phyloP scores from a whole-genome alignment of 1,140 invertebrate genomes.

The Tetramorium alpestre region DNA sequence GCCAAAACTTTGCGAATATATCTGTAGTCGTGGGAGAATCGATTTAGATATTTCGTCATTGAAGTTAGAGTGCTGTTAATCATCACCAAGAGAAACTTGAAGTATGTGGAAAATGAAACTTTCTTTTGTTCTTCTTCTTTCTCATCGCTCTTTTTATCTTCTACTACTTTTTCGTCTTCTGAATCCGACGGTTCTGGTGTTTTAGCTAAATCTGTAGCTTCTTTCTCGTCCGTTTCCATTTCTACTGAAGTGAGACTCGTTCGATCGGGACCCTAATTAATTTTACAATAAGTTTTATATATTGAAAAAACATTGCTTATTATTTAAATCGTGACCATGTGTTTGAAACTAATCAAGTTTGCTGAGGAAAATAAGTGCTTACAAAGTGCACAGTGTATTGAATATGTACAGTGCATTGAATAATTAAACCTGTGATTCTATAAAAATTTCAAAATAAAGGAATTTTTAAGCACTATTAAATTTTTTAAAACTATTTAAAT shows the following conservation, averaged over 20 bases:
- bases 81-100: slow-evolving; percentile 89
- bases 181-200: slow-evolving; percentile 65
- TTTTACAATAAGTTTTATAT: slow-evolving; percentile 9
- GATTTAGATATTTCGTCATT: slow-evolving; percentile 94
- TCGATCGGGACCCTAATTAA: slow-evolving; percentile 69
- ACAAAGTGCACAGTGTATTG: background rate
- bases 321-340: background rate
- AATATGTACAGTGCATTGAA: background rate
- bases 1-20: slow-evolving; percentile 94
- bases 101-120: slow-evolving; percentile 82
- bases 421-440: background rate
- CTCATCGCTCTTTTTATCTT: slow-evolving; percentile 49
- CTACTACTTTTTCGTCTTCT: slow-evolving; percentile 52
- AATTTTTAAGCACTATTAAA: slow-evolving; percentile 2
- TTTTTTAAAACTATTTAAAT: background rate
- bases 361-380: background rate
- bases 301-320: background rate
- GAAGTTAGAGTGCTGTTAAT: slow-evolving; percentile 94
- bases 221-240: slow-evolving; percentile 73
- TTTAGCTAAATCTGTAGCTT: slow-evolving; percentile 69
- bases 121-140: slow-evolving; percentile 76
- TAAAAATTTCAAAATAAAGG: background rate
- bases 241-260: slow-evolving; percentile 76
- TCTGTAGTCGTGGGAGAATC: slow-evolving; percentile 96
- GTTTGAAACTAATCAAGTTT: slow-evolving; percentile 21